These are phyloP conservation scores for Babylonia areolata DNA, from an alignment of 1,140 invertebrate genomes.

Conservation along the genomic window DNA sequence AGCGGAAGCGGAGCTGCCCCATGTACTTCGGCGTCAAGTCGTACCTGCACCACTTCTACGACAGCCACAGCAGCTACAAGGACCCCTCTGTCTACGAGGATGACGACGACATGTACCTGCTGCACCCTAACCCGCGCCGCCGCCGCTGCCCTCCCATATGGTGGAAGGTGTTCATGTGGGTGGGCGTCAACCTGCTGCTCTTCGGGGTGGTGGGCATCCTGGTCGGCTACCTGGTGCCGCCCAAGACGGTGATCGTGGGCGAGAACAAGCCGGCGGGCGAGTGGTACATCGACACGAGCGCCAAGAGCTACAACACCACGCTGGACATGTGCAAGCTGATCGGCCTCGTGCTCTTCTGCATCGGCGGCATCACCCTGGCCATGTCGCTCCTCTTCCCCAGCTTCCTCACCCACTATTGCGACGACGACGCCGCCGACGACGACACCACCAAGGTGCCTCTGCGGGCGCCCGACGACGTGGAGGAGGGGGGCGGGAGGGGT, in stretches of 20 bases:
- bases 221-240: constrained; percentile 78
- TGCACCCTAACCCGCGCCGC: constrained; percentile 70
- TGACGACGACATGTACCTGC: constrained; percentile 75
- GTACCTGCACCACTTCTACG: constrained; percentile 78
- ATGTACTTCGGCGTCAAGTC: constrained; percentile 77
- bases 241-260: constrained; percentile 73
- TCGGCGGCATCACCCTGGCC: constrained; percentile 77
- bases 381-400: constrained; percentile 77
- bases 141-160: constrained; percentile 73
- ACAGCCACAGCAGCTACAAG: constrained; percentile 67
- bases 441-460: constrained; percentile 56
- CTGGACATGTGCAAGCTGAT: constrained; percentile 78
- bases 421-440: constrained; percentile 70
- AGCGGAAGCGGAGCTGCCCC: constrained; percentile 63
- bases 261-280: constrained; percentile 72
- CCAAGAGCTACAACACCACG: constrained; percentile 77
- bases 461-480: constrained; percentile 37
- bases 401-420: constrained; percentile 75
- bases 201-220: constrained; percentile 77
- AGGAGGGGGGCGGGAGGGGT: constrained; percentile 41
- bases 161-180: constrained; percentile 77
- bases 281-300: constrained; percentile 76
- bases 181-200: constrained; percentile 76
- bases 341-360: constrained; percentile 78
- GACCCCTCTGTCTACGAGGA: constrained; percentile 74